Conservation (phyloP, 2,113 vertebrate species). For the Gobio gobio region DNA sequence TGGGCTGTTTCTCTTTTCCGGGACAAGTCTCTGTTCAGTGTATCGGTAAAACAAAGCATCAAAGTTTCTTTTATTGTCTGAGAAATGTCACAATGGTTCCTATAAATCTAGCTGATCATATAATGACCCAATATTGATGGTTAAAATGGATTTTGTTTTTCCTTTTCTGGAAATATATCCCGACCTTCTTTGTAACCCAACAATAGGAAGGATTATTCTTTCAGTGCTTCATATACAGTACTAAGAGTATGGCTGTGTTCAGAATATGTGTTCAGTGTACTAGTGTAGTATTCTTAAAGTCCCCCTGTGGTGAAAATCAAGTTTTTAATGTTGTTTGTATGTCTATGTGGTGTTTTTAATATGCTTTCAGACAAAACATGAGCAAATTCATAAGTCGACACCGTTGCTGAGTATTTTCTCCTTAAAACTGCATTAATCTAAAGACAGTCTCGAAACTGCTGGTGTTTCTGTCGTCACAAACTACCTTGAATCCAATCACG, state of each 20-base stretch:
- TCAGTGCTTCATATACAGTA: background rate
- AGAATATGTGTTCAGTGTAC: too few relatives aligned
- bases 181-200: background rate
- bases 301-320: too few relatives aligned
- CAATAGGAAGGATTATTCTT: background rate
- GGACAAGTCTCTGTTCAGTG: constrained; percentile 19
- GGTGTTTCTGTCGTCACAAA: too few relatives aligned
- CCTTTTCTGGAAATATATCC: background rate
- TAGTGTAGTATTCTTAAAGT: background rate
- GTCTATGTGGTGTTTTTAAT: too few relatives aligned
- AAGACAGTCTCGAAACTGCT: too few relatives aligned
- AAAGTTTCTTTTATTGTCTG: background rate
- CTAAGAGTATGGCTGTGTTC: background rate
- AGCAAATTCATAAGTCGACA: too few relatives aligned
- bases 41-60: constrained; percentile 11
- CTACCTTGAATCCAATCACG: too few relatives aligned
- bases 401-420: too few relatives aligned
- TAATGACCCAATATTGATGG: constrained; percentile 4
- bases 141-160: constrained; percentile 2
- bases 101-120: background rate
- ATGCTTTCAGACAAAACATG: too few relatives aligned
- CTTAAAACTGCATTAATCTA: too few relatives aligned
- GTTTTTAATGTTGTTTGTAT: too few relatives aligned
- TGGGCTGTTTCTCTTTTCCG: background rate
- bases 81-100: background rate